Evolutionary conservation across 2,888 invertebrate genomes (phyloP).

Genomic region (Adineta ricciae): DNA sequence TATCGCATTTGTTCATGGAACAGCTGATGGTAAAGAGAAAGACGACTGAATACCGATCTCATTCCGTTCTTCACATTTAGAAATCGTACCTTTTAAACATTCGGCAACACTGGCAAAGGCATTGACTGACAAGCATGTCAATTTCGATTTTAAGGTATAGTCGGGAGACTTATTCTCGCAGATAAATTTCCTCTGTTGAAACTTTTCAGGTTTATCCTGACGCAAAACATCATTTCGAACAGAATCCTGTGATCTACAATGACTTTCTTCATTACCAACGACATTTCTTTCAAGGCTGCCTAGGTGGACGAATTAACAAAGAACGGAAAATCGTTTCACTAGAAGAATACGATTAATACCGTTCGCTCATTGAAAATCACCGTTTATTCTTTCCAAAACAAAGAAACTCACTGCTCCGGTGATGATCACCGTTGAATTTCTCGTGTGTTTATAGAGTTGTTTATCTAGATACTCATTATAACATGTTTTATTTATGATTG

Average conservation of each 20-base stretch:
- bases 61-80: not conserved
- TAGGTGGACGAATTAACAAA: not conserved
- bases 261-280: not conserved
- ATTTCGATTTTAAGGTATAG: not conserved
- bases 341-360: not conserved
- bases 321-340: not conserved
- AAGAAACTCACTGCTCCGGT: not conserved
- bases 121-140: not conserved
- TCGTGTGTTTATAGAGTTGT: not conserved
- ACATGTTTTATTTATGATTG: not conserved
- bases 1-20: constrained; percentile 10
- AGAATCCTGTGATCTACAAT: not conserved
- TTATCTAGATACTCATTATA: not conserved
- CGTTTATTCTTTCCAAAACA: not conserved
- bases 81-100: constrained; percentile 21
- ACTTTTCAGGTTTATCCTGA: constrained; percentile 16
- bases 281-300: not conserved
- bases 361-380: not conserved
- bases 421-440: not conserved
- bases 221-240: not conserved
- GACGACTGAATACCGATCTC: not conserved
- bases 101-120: not conserved
- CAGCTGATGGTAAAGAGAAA: not conserved
- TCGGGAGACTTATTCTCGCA: not conserved
- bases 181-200: not conserved